A percentile compares a stretch with the other conserved stretches of the same genome.
Conservation (phyloP, 2,113 vertebrate genomes). For the Orcinus orca region DNA sequence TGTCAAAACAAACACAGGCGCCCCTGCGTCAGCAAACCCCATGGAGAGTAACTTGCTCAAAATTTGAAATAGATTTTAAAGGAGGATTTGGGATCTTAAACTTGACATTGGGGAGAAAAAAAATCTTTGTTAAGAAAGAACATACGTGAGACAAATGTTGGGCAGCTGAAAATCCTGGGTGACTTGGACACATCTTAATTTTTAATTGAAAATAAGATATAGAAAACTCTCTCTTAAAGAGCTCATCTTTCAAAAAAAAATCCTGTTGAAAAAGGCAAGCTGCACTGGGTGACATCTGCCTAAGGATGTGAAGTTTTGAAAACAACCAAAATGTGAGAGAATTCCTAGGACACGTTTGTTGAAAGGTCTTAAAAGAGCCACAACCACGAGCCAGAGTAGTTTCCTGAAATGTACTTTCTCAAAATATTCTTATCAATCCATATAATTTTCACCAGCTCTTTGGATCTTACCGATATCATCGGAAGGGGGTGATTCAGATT, state of each 20-base stretch:
- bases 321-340: not conserved
- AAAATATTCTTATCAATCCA: not conserved
- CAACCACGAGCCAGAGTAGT: not conserved
- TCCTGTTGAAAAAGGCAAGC: not conserved
- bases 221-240: not conserved
- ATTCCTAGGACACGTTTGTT: not conserved
- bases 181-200: not conserved
- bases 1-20: slow-evolving; percentile 39
- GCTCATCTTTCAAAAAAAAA: not conserved
- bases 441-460: not conserved
- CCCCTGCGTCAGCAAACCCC: slow-evolving; percentile 28
- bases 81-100: slow-evolving; percentile 37
- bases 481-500: not conserved
- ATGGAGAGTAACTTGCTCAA: slow-evolving; percentile 3
- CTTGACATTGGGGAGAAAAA: slow-evolving; percentile 20
- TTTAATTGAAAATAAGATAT: not conserved
- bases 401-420: not conserved
- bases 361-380: not conserved
- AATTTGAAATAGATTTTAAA: slow-evolving; percentile 24
- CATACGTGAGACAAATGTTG: not conserved
- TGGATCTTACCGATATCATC: not conserved
- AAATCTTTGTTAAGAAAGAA: slow-evolving; percentile 40
- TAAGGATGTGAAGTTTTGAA: not conserved
- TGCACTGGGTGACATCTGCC: not conserved
- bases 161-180: not conserved